A percentile compares a stretch with the other conserved stretches of the same genome.
These are phyloP conservation scores for Chrysotoxum bicinctum DNA, from an alignment of 2,888 invertebrate genomes.

Conservation along the genomic window DNA sequence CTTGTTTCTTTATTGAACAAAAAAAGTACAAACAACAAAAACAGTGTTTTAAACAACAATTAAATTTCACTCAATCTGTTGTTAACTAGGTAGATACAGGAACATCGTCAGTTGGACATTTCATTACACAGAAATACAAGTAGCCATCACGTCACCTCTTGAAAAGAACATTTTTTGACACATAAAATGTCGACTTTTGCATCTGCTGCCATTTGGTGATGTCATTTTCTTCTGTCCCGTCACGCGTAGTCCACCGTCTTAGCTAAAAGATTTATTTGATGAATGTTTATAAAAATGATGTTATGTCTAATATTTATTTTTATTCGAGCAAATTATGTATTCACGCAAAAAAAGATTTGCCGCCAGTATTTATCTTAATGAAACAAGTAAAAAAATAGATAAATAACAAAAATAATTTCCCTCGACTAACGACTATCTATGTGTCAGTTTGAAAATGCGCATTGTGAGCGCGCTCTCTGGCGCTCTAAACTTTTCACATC, in stretches of 20 bases:
- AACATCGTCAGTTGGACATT: constrained; percentile 9
- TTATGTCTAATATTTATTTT: constrained; percentile 64
- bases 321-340: constrained; percentile 46
- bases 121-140: neutral
- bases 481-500: constrained; percentile 36
- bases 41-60: constrained; percentile 30
- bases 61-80: constrained; percentile 12
- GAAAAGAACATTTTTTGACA: constrained; percentile 32
- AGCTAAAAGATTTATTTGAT: constrained; percentile 34
- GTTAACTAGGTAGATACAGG: constrained; percentile 4
- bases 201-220: neutral
- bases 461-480: constrained; percentile 20
- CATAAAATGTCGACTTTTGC: neutral
- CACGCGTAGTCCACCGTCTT: neutral
- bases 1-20: neutral
- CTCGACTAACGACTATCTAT: neutral
- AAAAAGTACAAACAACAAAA: neutral
- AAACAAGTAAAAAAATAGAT: neutral
- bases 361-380: constrained; percentile 9
- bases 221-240: constrained; percentile 1
- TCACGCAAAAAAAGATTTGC: constrained; percentile 26
- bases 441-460: constrained; percentile 59
- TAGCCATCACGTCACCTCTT: constrained; percentile 31
- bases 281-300: constrained; percentile 63
- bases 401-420: constrained; percentile 20